Base-by-base conservation (phyloP, 2,797 vertebrate species). In the Ctenopoma multispine region DNA sequence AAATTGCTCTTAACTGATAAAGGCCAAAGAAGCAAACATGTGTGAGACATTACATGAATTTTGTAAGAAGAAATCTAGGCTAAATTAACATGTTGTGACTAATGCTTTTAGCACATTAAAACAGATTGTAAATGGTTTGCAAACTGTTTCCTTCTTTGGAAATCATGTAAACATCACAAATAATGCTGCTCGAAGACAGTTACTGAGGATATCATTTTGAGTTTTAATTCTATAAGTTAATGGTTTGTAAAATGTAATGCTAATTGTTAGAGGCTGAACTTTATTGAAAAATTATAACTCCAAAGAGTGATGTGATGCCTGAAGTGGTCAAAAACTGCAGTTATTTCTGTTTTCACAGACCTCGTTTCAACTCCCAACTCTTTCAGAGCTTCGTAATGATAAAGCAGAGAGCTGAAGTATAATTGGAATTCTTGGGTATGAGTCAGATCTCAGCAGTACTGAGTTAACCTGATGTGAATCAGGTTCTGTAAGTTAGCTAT, bases 31-130 rank as follows among this genome's bases (percentile, higher is more conserved):
- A 47, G 36, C 31, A 40, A 48, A 75, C 24, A 49, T 38, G 72
- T 57, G 64, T 56, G 20, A 65, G 3, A 40, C 68, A 49, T 34
- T 48, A 44, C 41, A 51, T 71, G 57, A 34, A 44, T 78, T 81
- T 78, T 82, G 67, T 74, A 79, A 77, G 5, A 54, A 60, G 75
- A 82, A 68, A 79, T 79, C 4, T 54, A 24, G 34, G 49, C 40
- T 77, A 54, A 64, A 63, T 74, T 66, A n/a, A 75, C 56, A 49
- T 69, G 69, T 69, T 81, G 21, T 72, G 51, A 79, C 59, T 79
- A 27, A 46, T 59, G 71, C 68, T 77, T 77, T 82, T 75, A 63
- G 78, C 59, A 60, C 69, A 89, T 76, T 86, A 74, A 84, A 58
- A 75, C 46, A 69, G 38, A 80, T 48, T 80, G 68, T 75, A 69